These are phyloP conservation scores for Scylla paramamosain DNA, from an alignment of 1,140 invertebrate genomes.

Conservation along the genomic window DNA sequence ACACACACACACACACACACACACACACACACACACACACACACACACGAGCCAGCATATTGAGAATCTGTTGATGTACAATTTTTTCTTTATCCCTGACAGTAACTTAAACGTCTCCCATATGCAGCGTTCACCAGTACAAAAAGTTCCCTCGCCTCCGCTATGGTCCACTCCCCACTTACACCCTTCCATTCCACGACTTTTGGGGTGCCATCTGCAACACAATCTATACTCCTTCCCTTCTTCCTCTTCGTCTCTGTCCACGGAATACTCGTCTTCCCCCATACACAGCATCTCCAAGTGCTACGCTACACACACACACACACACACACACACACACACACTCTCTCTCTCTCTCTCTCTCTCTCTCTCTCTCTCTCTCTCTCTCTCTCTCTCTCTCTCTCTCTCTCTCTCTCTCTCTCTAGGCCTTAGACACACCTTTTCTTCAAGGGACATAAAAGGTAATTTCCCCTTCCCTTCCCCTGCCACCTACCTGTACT, in stretches of 20 bases:
- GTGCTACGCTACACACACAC: neutral
- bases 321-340: too few relatives aligned
- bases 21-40: slow-evolving; percentile 54
- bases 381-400: slow-evolving; percentile 36
- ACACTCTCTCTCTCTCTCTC: slow-evolving; percentile 29
- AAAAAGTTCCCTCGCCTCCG: neutral
- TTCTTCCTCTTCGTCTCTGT: neutral
- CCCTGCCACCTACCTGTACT: neutral
- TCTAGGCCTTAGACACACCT: neutral
- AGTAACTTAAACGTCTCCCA: neutral
- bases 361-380: slow-evolving; percentile 14
- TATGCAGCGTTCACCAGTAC: neutral
- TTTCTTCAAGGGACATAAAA: slow-evolving; percentile 8
- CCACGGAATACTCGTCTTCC: neutral
- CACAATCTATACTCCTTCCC: neutral
- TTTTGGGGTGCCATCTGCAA: neutral
- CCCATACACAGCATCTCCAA: neutral
- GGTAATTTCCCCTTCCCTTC: neutral
- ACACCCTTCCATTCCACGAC: slow-evolving; percentile 34
- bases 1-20: slow-evolving; percentile 10
- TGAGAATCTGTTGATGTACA: neutral
- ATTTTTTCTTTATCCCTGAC: neutral
- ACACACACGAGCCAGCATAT: slow-evolving; percentile 38
- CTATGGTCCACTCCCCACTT: slow-evolving; percentile 5
- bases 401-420: neutral